phyloP scores from a whole-genome alignment of 92 coral and sea anemone species.

The Pocillopora meandrina region DNA sequence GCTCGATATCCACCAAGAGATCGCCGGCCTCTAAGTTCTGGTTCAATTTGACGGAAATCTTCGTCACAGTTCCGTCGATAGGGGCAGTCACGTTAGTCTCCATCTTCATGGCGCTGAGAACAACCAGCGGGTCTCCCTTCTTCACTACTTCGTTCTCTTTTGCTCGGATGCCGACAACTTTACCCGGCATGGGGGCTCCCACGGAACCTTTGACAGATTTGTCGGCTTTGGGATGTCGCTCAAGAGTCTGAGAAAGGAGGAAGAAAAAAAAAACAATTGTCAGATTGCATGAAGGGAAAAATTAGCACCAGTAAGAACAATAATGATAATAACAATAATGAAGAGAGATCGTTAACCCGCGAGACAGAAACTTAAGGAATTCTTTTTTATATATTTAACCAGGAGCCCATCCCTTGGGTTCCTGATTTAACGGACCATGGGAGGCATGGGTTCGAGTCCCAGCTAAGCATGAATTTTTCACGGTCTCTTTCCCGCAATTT shows the following conservation, averaged over 20 bases:
- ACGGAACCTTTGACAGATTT: constrained; percentile 91
- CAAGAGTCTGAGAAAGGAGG: constrained; percentile 62
- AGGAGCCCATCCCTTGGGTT: too few relatives aligned
- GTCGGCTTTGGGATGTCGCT: constrained; percentile 89
- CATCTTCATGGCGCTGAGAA: constrained; percentile 99
- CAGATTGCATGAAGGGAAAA: too few relatives aligned
- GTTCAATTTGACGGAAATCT: constrained; percentile 70
- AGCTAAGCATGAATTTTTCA: too few relatives aligned
- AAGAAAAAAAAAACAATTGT: not conserved
- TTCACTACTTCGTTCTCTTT: constrained; percentile 91
- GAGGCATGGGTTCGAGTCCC: too few relatives aligned
- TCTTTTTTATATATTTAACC: too few relatives aligned
- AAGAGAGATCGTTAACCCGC: too few relatives aligned
- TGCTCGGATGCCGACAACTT: constrained; percentile 92
- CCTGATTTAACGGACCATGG: too few relatives aligned
- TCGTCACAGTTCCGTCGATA: constrained; percentile 83
- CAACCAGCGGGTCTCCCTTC: constrained; percentile 92
- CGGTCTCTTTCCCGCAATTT: too few relatives aligned
- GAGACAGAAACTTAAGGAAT: too few relatives aligned
- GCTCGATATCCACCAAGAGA: constrained; percentile 80
- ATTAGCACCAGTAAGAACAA: too few relatives aligned
- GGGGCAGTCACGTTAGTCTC: constrained; percentile 97
- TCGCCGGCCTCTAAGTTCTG: constrained; percentile 84
- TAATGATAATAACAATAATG: too few relatives aligned
- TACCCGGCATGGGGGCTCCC: constrained; percentile 99